Percentiles rank a stretch among this genome's conserved stretches.
phyloP scores from a whole-genome alignment of 2,888 invertebrate genomes.

The Eumacrocentrus americanus region DNA sequence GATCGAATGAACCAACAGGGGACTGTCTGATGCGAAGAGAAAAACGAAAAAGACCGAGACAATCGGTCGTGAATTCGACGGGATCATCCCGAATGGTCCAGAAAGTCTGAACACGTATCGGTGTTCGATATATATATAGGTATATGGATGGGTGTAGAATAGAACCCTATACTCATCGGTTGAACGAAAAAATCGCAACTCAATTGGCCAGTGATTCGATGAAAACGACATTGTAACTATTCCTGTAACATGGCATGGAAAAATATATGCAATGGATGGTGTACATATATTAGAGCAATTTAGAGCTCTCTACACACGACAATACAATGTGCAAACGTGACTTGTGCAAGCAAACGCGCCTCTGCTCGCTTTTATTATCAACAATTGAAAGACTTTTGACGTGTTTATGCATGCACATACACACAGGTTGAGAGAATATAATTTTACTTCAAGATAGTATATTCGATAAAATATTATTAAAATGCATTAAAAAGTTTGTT shows the following conservation, averaged over 20 bases:
- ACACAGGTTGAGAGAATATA: background rate
- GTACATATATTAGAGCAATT: too few species aligned
- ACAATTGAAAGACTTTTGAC: background rate
- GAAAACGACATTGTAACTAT: background rate
- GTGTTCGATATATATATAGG: background rate
- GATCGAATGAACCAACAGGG: slow-evolving; percentile 9
- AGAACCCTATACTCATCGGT: background rate
- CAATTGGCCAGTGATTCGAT: slow-evolving; percentile 12
- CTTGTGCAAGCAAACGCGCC: slow-evolving; percentile 40
- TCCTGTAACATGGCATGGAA: slow-evolving; percentile 43
- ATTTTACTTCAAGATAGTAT: background rate
- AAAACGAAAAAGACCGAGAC: background rate
- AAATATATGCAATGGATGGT: too few species aligned
- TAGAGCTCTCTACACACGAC: too few species aligned
- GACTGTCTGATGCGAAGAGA: background rate
- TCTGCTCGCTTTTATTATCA: slow-evolving; percentile 35
- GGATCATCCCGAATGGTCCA: slow-evolving; percentile 5
- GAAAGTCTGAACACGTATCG: slow-evolving; percentile 8
- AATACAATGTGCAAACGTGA: slow-evolving; percentile 50
- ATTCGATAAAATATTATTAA: background rate
- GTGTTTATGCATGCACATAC: background rate
- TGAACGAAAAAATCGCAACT: slow-evolving; percentile 19
- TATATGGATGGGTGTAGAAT: background rate
- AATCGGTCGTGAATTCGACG: slow-evolving; percentile 17
- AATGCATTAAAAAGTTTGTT: too few species aligned